phyloP scores from a whole-genome alignment of 2,113 vertebrate genomes.

The Ptychochromis oligacanthus region DNA sequence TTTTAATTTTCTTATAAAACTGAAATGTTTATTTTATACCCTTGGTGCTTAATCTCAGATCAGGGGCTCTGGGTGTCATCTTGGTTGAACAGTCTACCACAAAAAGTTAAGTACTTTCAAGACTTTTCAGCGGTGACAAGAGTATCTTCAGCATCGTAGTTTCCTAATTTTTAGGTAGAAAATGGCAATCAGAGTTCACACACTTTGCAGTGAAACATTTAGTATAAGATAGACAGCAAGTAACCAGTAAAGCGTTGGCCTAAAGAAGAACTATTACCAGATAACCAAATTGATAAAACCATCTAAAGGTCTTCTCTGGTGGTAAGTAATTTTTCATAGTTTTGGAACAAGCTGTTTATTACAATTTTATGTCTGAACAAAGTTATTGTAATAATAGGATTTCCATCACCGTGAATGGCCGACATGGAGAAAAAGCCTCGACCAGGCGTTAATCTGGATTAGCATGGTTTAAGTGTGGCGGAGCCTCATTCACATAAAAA shows the following conservation, averaged over 20 bases:
- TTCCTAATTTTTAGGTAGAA: too few species aligned
- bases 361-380: background rate
- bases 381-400: slow-evolving; percentile 36
- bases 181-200: too few species aligned
- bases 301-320: background rate
- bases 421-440: background rate
- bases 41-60: background rate
- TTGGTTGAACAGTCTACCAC: too few species aligned
- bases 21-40: background rate
- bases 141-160: background rate
- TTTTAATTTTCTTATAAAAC: background rate
- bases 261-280: background rate
- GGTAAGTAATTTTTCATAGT: background rate
- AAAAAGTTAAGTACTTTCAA: background rate
- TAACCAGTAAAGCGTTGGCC: background rate
- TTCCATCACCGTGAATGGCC: slow-evolving; percentile 4
- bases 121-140: background rate
- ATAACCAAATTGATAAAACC: background rate
- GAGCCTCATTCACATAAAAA: background rate
- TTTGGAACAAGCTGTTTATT: background rate
- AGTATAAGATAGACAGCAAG: rapidly evolving
- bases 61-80: background rate
- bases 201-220: too few species aligned
- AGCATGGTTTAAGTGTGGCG: background rate
- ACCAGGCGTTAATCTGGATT: slow-evolving; percentile 56